Percentiles rank a stretch among this genome's conserved stretches.
Conservation (phyloP, 2,113 vertebrate genomes). For the Micronycteris hirsuta region DNA sequence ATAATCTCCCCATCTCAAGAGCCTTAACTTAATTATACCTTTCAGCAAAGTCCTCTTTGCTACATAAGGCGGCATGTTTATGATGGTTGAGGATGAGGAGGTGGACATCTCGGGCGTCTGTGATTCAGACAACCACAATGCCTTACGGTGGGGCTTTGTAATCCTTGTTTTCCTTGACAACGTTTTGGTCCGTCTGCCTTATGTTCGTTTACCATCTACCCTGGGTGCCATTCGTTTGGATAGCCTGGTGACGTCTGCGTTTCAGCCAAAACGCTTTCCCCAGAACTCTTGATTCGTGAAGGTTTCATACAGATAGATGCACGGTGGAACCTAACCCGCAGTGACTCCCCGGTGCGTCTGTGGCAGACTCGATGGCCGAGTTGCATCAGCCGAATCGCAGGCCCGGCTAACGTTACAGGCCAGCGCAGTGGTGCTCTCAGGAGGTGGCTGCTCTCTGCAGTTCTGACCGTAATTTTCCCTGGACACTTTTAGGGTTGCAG, state of each 20-base stretch:
- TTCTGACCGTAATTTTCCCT: neutral
- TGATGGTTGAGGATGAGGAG: neutral
- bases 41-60: neutral
- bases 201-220: neutral
- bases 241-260: neutral
- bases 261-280: neutral
- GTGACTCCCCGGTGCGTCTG: neutral
- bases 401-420: neutral
- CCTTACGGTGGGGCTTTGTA: too few species aligned
- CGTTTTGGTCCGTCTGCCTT: neutral
- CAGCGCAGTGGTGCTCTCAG: neutral
- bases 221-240: neutral
- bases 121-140: accelerated
- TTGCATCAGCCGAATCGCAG: neutral
- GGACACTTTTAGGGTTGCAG: neutral
- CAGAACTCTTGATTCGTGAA: neutral
- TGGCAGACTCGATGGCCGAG: neutral
- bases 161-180: neutral
- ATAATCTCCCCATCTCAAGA: neutral
- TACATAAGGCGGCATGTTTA: accelerated
- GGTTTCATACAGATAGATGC: neutral
- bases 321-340: neutral
- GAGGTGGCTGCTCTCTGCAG: neutral
- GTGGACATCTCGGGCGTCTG: too few species aligned
- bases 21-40: neutral